Evolutionary conservation across 2,888 invertebrate genomes (phyloP), one percentile per base, ranked within the genome.

Genomic region (Cylindroiulus punctatus): DNA sequence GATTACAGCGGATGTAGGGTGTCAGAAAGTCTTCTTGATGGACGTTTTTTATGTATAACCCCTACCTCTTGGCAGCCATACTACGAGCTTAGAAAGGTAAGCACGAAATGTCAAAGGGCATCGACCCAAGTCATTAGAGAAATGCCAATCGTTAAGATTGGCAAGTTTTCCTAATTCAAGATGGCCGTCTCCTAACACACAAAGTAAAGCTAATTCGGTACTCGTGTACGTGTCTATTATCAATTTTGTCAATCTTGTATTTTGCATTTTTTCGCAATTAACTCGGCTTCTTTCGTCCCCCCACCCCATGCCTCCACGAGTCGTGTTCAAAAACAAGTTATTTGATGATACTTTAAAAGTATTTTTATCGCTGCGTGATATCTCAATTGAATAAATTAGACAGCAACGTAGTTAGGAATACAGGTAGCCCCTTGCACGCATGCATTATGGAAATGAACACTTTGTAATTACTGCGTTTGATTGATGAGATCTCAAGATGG

Each of bases 191-290:
- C 52, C 5, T 3, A 47, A 1, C n/a, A 14, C 47, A 47, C 47
- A 8, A 36, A 36, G 36, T 36, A 36, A 36, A 36, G 36, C 36
- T 36, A 36, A 36, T 36, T 36, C 36, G n/a, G n/a, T n/a, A 26
- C 26, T 26, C 65, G 65, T 65, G 65, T 65, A 65, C 65, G 26
- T 26, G 65, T 65, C 22, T 12, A 65, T 26, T 65, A 65, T 65
- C 65, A n/a, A 65, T 26, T 65, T 65, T 22, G 65, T 65, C 65
- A 65, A 65, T 65, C 65, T 65, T 65, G 65, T 26, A 26, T 65
- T 65, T 65, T 65, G 65, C 65, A 65, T 65, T 65, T 65, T 65
- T 65, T 65, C 65, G 65, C 65, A 65, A 65, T 65, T 65, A 65
- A 26, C n/a, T 65, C 65, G 10, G 44, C 36, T 65, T 12, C 7